These are phyloP conservation scores for Branchinecta sandiegonensis DNA, from an alignment of 2,888 invertebrate species.

Conservation along the genomic window DNA sequence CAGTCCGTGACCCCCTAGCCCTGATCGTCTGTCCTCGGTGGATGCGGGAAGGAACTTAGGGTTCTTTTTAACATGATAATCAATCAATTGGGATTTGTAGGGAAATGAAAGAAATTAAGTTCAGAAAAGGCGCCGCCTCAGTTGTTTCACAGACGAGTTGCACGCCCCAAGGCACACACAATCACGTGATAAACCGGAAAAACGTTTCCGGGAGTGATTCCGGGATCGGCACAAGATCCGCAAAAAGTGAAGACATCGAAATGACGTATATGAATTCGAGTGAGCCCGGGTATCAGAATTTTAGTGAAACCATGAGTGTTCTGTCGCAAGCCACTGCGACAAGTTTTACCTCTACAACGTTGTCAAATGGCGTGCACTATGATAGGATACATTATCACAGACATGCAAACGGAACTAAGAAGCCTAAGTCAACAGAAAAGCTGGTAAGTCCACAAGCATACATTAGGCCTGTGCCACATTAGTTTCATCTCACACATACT, in stretches of 20 bases:
- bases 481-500: no score
- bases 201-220: not conserved
- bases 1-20: no score
- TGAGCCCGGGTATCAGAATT: conserved; percentile 10
- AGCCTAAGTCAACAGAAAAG: not conserved
- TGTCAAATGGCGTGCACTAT: conserved; percentile 12
- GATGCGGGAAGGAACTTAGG: no score
- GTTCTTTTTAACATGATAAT: no score
- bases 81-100: no score
- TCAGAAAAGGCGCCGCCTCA: conserved; percentile 4
- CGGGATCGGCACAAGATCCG: not conserved
- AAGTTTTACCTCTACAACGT: conserved; percentile 3
- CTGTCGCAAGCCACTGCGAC: not conserved
- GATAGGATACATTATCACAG: conserved; percentile 15
- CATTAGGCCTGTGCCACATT: not conserved
- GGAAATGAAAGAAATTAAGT: not conserved
- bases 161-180: conserved; percentile 7
- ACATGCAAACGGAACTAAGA: conserved; percentile 8
- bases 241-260: not conserved
- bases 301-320: conserved; percentile 14
- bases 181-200: not conserved
- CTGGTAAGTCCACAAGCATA: not conserved
- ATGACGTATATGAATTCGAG: conserved; percentile 12
- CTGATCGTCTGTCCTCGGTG: no score
- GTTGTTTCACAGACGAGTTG: conserved; percentile 1